A percentile compares a stretch with the other conserved stretches of the same genome.
Conservation (phyloP, 1,140 invertebrate species). For the Pogonomyrmex barbatus region DNA sequence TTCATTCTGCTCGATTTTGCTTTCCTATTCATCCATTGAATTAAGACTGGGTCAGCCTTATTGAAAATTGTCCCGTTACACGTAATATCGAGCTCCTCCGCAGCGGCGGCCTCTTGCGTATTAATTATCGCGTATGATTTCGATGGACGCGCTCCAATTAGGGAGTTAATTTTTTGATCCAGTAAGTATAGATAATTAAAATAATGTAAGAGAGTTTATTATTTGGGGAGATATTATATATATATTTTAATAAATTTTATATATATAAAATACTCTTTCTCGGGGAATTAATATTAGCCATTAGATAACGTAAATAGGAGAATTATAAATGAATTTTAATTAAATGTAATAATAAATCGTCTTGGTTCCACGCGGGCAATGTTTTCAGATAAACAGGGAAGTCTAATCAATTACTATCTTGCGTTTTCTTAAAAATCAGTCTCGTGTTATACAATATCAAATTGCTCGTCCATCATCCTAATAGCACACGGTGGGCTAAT, state of each 20-base stretch:
- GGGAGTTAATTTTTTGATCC: not conserved
- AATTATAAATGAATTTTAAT: not conserved
- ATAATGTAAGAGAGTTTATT: slow-evolving; percentile 4
- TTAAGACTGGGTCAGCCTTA: slow-evolving; percentile 14
- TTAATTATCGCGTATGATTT: slow-evolving; percentile 15
- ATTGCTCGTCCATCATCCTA: slow-evolving; percentile 37
- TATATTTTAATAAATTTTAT: not conserved
- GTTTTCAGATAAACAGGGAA: not conserved
- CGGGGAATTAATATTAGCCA: not conserved
- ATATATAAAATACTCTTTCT: no score
- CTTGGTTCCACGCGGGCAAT: not conserved
- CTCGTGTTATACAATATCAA: slow-evolving; percentile 16
- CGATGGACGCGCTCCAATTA: not conserved
- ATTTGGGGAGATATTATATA: not conserved
- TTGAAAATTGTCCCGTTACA: slow-evolving; percentile 25
- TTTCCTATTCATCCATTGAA: slow-evolving; percentile 30
- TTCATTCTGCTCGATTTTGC: slow-evolving; percentile 17
- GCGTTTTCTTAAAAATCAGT: slow-evolving; percentile 15
- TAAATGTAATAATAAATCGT: not conserved
- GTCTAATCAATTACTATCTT: no score
- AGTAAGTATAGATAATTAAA: not conserved
- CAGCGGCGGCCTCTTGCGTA: no score
- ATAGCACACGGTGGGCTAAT: slow-evolving; percentile 17
- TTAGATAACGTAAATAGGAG: not conserved
- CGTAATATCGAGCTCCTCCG: no score